Base-by-base conservation (phyloP, 2,797 vertebrate species). In the Poeciliopsis paucimaculata region DNA sequence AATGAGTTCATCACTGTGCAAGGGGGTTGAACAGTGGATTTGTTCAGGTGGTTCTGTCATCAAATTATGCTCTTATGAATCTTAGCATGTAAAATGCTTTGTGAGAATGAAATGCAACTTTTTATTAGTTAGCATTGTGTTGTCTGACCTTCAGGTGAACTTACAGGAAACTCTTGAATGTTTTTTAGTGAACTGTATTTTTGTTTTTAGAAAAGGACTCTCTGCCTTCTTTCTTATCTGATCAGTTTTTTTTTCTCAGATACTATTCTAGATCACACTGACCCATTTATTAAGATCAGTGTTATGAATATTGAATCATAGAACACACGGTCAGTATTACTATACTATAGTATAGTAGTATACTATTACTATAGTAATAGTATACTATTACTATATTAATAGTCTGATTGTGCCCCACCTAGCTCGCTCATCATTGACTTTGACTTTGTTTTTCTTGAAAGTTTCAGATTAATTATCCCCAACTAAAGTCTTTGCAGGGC, bases 1-100 rank as follows among this genome's bases (percentile, higher is more conserved):
- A 46, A 72, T 72, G 68, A 72, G 43, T 9, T 45, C 41, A 71
- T 70, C 39, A 70, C 66, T 70, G 39, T 70, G 68, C 39, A n/a
- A n/a, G 5, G 5, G 39, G 41, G 11, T 23, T 70, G 41, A 45
- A 45, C 5, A 2, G 41, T 45, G 41, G 43, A 28, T n/a, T 46
- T 28, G 68, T 71, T 71, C 7, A 4, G 66, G n/a, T 18, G 7
- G 13, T n/a, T 72, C 68, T 9, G 26, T 31, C 39, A 34, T 28
- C 12, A 31, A 66, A 70, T 26, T 39, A 20, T 70, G 23, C 39
- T 70, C 5, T n/a, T n/a, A n/a, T 43, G 66, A 70, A 15, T 70
- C 20, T 68, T 68, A 41, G 23, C 39, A 43, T n/a, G 39, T n/a
- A n/a, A 12, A n/a, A n/a, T 43, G 11, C 9, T 41, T 11, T 68